These are phyloP conservation scores for Microhierax caerulescens DNA, from an alignment of 2,797 vertebrate species.

Conservation along the genomic window DNA sequence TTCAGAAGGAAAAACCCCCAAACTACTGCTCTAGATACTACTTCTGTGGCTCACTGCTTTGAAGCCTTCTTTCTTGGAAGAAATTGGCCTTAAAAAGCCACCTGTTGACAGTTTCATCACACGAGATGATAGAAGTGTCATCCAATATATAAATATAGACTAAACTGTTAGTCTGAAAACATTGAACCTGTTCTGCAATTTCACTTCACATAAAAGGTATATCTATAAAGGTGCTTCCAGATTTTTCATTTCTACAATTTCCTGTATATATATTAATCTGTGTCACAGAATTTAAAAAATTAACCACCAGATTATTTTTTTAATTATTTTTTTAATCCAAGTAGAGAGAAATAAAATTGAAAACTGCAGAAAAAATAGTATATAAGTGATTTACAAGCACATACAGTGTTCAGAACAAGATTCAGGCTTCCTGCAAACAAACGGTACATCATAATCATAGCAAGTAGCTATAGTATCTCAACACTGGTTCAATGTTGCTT, in stretches of 20 bases:
- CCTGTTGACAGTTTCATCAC: not conserved
- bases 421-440: not conserved
- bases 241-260: not conserved
- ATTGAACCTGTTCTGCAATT: not conserved
- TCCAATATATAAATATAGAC: not conserved
- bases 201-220: not conserved
- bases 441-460: rapidly evolving
- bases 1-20: not conserved
- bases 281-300: not conserved
- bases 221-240: not conserved
- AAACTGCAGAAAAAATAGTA: not conserved
- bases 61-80: not conserved
- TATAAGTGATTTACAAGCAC: not conserved
- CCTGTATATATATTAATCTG: not conserved
- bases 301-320: not conserved
- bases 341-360: not conserved
- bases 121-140: not conserved
- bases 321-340: not conserved
- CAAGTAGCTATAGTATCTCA: not conserved
- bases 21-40: not conserved
- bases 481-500: not conserved
- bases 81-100: not conserved
- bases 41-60: not conserved
- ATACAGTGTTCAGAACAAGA: not conserved
- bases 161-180: not conserved